A percentile compares a stretch with the other conserved stretches of the same genome.
Evolutionary conservation across 2,888 invertebrate species (phyloP).

Genomic region (Drosophila buzzatii): DNA sequence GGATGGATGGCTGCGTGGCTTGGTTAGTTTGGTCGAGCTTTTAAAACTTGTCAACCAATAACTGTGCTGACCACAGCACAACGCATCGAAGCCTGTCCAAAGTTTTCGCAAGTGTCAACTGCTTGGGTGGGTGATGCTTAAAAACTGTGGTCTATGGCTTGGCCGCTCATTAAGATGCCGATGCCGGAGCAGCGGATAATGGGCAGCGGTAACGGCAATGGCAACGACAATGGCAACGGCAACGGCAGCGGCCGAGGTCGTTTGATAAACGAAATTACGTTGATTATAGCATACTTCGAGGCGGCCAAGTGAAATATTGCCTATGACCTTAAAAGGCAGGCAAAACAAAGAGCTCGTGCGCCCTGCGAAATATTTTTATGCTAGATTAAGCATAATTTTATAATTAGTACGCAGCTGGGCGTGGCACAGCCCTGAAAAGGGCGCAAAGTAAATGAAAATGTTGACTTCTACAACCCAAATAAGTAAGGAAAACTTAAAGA

Average conservation of each 20-base stretch:
- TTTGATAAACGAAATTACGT: slow-evolving; percentile 57
- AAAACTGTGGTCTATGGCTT: slow-evolving; percentile 20
- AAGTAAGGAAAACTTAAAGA: not conserved
- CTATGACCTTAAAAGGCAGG: slow-evolving; percentile 45
- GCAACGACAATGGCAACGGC: not conserved
- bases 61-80: slow-evolving; percentile 42
- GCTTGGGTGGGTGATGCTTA: not conserved
- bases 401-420: slow-evolving; percentile 56
- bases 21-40: not conserved
- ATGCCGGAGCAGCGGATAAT: not conserved
- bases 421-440: slow-evolving; percentile 7
- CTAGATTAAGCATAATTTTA: slow-evolving; percentile 76
- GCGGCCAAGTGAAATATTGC: slow-evolving; percentile 63
- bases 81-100: slow-evolving; percentile 27
- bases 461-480: slow-evolving; percentile 1
- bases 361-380: slow-evolving; percentile 45
- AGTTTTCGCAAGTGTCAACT: slow-evolving; percentile 35
- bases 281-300: slow-evolving; percentile 57
- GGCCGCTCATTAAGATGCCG: slow-evolving; percentile 36
- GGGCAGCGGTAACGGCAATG: not conserved
- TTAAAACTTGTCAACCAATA: slow-evolving; percentile 30
- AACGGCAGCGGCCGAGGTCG: not conserved
- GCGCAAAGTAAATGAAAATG: slow-evolving; percentile 14
- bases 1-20: not conserved
- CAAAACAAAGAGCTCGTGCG: not conserved